Conservation (phyloP, 2,888 invertebrate genomes). For the Apantesis nais region DNA sequence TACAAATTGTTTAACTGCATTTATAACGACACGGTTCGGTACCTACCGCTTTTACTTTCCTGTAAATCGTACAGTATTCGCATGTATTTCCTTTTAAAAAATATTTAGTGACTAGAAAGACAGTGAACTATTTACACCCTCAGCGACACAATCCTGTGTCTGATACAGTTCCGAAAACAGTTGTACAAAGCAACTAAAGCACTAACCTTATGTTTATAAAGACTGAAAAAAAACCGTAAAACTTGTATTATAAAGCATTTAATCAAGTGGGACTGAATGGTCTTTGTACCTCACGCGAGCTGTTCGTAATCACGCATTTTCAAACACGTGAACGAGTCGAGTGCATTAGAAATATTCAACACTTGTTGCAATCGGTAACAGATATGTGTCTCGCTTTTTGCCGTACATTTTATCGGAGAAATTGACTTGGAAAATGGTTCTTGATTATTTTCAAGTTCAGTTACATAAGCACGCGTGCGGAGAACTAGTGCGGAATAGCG, state of each 20-base stretch:
- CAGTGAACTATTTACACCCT: conserved; percentile 55
- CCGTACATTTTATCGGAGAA: conserved; percentile 84
- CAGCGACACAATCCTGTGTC: conserved; percentile 47
- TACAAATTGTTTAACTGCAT: conserved; percentile 18
- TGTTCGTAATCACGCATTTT: conserved; percentile 67
- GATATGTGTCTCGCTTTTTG: conserved; percentile 80
- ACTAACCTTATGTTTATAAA: conserved; percentile 58
- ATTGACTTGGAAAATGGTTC: conserved; percentile 85
- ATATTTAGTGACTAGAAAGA: conserved; percentile 43
- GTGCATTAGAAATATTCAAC: conserved; percentile 45
- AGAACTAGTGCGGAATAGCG: conserved; percentile 86
- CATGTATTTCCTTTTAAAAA: conserved; percentile 59
- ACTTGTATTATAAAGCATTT: conserved; percentile 44
- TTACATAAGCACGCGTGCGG: conserved; percentile 85
- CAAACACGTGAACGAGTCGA: conserved; percentile 57
- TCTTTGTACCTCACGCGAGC: conserved; percentile 66
- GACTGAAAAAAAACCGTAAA: conserved; percentile 50
- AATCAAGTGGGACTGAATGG: conserved; percentile 64
- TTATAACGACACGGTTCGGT: conserved; percentile 56
- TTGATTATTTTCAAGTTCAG: conserved; percentile 86
- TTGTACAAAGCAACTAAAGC: conserved; percentile 56
- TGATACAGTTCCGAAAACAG: conserved; percentile 48
- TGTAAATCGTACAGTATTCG: conserved; percentile 58
- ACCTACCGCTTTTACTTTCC: conserved; percentile 75
- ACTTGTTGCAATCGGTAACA: conserved; percentile 66